Percentiles rank a stretch among this genome's conserved stretches.
Conservation (phyloP, 2,888 invertebrate genomes). For the Metopia argyrocephala region DNA sequence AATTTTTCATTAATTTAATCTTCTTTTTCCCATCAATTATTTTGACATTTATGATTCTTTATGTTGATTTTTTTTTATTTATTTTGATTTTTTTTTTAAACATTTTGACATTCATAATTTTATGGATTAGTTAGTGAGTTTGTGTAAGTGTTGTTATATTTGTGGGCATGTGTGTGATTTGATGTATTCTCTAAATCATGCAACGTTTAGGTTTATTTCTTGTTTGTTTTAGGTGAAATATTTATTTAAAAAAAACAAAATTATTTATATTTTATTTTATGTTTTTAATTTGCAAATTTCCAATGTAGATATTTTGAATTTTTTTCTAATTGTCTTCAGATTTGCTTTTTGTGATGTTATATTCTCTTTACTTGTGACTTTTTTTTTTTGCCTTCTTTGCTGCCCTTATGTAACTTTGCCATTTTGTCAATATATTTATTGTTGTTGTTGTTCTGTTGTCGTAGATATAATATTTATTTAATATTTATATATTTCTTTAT, state of each 20-base stretch:
- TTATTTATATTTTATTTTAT: slow-evolving; percentile 25
- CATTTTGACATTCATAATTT: slow-evolving; percentile 57
- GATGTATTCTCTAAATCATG: slow-evolving; percentile 22
- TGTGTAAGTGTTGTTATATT: not conserved
- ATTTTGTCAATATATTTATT: not conserved
- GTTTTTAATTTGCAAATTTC: slow-evolving; percentile 60
- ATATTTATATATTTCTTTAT: slow-evolving; percentile 16
- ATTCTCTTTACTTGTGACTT: slow-evolving; percentile 13
- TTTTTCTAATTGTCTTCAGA: slow-evolving; percentile 32
- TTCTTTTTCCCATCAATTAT: slow-evolving; percentile 55
- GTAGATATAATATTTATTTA: slow-evolving; percentile 5
- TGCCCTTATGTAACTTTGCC: slow-evolving; percentile 32
- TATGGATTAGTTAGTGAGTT: slow-evolving; percentile 3
- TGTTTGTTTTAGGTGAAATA: not conserved
- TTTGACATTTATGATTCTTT: slow-evolving; percentile 52
- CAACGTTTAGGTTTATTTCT: no score
- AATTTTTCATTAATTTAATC: slow-evolving; percentile 50
- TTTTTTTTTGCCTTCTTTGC: slow-evolving; percentile 32
- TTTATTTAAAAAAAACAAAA: no score
- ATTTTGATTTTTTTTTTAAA: slow-evolving; percentile 46
- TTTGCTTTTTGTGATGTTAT: slow-evolving; percentile 33
- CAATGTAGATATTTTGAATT: slow-evolving; percentile 50
- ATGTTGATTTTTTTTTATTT: slow-evolving; percentile 24
- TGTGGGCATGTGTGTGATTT: slow-evolving; percentile 9
- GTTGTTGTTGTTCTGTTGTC: not conserved